Percentiles rank a stretch among this genome's conserved stretches.
Conservation (phyloP, 2,797 vertebrate genomes). For the Neosilurus mollespiculum region DNA sequence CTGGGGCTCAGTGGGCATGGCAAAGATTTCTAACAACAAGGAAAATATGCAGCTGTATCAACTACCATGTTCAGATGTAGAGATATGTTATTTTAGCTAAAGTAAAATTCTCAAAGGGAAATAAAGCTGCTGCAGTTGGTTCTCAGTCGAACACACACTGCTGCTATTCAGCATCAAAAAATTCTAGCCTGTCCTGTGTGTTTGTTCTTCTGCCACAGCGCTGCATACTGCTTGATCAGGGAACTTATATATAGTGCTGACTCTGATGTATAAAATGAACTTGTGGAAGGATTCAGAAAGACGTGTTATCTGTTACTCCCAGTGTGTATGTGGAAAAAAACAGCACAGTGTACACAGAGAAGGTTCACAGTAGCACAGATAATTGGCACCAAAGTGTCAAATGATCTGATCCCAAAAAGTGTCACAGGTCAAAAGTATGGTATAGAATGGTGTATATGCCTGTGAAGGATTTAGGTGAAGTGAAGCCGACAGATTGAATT, state of each 20-base stretch:
- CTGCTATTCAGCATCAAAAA: conserved; percentile 43
- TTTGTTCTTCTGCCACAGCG: conserved; percentile 43
- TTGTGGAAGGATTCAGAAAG: conserved; percentile 1
- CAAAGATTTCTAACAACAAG: not conserved
- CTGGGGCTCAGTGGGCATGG: not conserved
- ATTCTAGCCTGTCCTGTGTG: conserved; percentile 42
- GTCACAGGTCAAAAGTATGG: not conserved
- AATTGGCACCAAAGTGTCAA: not conserved
- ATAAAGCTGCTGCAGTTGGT: conserved; percentile 10
- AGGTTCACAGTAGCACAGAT: not conserved
- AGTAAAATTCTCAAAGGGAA: conserved; percentile 11
- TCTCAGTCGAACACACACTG: conserved; percentile 15
- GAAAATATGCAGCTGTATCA: conserved; percentile 10
- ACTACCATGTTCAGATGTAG: not conserved
- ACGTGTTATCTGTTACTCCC: not conserved
- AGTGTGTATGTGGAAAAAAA: not conserved
- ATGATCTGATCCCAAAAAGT: not conserved
- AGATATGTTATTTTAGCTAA: conserved; percentile 36
- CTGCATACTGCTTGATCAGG: conserved; percentile 46
- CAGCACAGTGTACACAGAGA: not conserved
- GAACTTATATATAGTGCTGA: conserved; percentile 51
- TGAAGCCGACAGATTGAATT: not conserved
- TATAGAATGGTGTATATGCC: not conserved
- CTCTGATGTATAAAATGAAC: conserved; percentile 10
- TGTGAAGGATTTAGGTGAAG: not conserved